Conservation (phyloP, 2,888 invertebrate species). For the Ganaspis brasiliensis region DNA sequence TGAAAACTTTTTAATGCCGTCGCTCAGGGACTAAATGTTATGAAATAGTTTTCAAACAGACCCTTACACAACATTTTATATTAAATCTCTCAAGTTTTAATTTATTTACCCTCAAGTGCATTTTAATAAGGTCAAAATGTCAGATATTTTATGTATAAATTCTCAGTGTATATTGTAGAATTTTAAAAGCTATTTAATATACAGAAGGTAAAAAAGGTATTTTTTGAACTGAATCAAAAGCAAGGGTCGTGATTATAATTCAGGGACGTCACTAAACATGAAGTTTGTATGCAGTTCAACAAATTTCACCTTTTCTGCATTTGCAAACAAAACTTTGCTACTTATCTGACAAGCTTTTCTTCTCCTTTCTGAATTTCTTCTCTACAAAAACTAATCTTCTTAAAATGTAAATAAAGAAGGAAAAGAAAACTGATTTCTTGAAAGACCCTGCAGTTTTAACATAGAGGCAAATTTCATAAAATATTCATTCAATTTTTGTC, state of each 20-base stretch:
- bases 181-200: not conserved
- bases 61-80: not conserved
- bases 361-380: not conserved
- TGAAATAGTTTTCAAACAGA: constrained; percentile 10
- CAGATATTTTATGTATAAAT: not conserved
- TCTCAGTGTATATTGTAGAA: not conserved
- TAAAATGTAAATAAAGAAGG: constrained; percentile 2
- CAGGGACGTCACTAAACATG: not conserved
- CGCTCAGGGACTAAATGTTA: constrained; percentile 8
- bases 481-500: no score
- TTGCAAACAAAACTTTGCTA: constrained; percentile 16
- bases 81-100: constrained; percentile 6
- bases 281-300: not conserved
- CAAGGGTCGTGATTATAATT: not conserved
- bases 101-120: constrained; percentile 6
- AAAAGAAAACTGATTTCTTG: not conserved
- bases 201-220: not conserved
- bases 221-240: not conserved
- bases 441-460: not conserved
- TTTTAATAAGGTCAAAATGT: constrained; percentile 17
- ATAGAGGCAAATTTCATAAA: not conserved
- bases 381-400: not conserved
- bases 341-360: not conserved
- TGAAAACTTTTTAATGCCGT: constrained; percentile 5
- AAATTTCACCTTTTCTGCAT: not conserved